Conservation (phyloP, 1,140 invertebrate species). For the Drosophila murphyi region DNA sequence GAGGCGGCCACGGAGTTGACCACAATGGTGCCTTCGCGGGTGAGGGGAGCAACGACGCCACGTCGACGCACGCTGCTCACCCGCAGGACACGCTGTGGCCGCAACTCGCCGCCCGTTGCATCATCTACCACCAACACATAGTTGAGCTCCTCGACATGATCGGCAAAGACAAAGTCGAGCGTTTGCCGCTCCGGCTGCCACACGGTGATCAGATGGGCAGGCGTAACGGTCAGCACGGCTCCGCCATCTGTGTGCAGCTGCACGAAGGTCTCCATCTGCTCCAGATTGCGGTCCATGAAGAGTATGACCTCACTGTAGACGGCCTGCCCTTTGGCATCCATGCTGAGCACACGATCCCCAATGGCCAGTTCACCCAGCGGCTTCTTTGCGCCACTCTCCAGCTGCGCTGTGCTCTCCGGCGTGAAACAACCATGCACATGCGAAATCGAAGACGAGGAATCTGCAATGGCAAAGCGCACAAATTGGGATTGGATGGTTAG, state of each 20-base stretch:
- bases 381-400: slow-evolving; percentile 85
- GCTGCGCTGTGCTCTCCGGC: slow-evolving; percentile 87
- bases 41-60: slow-evolving; percentile 96
- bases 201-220: slow-evolving; percentile 91
- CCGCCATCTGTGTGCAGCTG: slow-evolving; percentile 89
- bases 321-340: slow-evolving; percentile 88
- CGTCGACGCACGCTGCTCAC: slow-evolving; percentile 86
- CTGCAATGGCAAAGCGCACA: slow-evolving; percentile 87
- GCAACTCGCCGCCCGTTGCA: slow-evolving; percentile 85
- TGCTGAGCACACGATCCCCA: slow-evolving; percentile 93
- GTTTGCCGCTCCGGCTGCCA: slow-evolving; percentile 79
- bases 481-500: too few relatives aligned
- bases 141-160: slow-evolving; percentile 85
- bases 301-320: slow-evolving; percentile 94
- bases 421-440: slow-evolving; percentile 94
- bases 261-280: slow-evolving; percentile 89
- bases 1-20: slow-evolving; percentile 96
- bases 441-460: slow-evolving; percentile 92
- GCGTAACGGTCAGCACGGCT: slow-evolving; percentile 90
- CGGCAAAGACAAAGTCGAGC: slow-evolving; percentile 86
- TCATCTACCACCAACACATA: slow-evolving; percentile 85
- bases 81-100: slow-evolving; percentile 87
- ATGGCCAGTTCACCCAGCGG: slow-evolving; percentile 89
- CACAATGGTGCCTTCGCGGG: slow-evolving; percentile 92
- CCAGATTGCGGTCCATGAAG: slow-evolving; percentile 93